A percentile compares a stretch with the other conserved stretches of the same genome.
Conservation (phyloP, 2,888 invertebrate genomes). For the Belgica antarctica region DNA sequence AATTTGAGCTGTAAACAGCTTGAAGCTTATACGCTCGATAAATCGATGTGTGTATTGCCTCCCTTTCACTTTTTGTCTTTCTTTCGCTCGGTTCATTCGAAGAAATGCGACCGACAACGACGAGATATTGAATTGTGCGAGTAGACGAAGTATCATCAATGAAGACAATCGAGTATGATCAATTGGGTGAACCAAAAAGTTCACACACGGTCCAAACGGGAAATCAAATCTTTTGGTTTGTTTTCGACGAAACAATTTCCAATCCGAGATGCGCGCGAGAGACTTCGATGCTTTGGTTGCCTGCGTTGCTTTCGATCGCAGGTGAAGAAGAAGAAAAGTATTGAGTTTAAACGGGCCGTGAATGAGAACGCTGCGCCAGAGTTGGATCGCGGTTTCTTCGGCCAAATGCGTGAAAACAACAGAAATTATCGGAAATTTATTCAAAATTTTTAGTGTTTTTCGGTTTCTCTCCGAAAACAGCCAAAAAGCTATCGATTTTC, state of each 20-base stretch:
- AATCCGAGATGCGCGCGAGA: not conserved
- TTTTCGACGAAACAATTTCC: slow-evolving; percentile 5
- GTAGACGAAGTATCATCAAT: not conserved
- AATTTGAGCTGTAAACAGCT: not conserved
- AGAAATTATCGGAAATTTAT: not conserved
- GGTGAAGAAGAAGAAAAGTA: slow-evolving; percentile 11
- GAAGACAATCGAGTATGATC: not conserved
- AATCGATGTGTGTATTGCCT: not conserved
- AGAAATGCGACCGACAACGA: no score
- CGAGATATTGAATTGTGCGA: not conserved
- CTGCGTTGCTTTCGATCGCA: not conserved
- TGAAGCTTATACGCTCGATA: not conserved
- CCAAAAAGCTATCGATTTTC: slow-evolving; percentile 4
- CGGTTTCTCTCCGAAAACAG: not conserved
- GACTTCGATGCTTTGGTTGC: not conserved
- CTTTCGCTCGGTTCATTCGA: slow-evolving; percentile 5
- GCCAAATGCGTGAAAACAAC: not conserved
- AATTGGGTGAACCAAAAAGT: not conserved
- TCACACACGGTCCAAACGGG: not conserved
- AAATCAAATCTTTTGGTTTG: not conserved
- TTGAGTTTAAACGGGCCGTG: slow-evolving; percentile 3
- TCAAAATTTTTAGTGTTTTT: not conserved
- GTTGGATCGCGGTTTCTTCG: not conserved
- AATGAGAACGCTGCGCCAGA: slow-evolving; percentile 6
- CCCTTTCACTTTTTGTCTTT: slow-evolving; percentile 41